These are phyloP conservation scores for Tamias sibiricus DNA, from an alignment of 2,113 vertebrate genomes.

Conservation along the genomic window DNA sequence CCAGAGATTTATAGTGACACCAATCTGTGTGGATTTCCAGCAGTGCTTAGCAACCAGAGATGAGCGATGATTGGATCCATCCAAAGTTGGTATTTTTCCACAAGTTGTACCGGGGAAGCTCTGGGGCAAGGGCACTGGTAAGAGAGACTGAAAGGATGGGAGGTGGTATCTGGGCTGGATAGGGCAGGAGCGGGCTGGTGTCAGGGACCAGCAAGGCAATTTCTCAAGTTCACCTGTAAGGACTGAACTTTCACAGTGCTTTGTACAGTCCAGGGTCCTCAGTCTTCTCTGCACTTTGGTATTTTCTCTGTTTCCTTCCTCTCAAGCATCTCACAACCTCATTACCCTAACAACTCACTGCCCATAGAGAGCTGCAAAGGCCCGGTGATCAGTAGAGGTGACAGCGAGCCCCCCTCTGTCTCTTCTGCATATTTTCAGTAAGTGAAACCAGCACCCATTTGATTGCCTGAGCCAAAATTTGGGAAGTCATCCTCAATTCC, in stretches of 20 bases:
- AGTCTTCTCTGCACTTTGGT: background rate
- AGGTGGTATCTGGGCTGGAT: background rate
- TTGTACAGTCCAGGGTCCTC: background rate
- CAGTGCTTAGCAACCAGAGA: constrained; percentile 74
- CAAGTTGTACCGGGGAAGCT: constrained; percentile 24
- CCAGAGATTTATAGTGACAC: constrained; percentile 49
- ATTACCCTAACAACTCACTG: background rate
- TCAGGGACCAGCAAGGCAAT: background rate
- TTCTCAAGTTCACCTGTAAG: background rate
- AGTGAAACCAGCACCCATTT: background rate
- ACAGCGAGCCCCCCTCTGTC: background rate
- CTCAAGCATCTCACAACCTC: background rate
- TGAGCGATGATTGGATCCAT: constrained; percentile 67
- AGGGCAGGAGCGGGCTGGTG: background rate
- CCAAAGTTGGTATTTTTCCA: constrained; percentile 66
- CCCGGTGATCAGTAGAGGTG: background rate
- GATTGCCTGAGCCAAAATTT: background rate
- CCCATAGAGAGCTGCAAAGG: background rate
- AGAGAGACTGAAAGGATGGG: background rate
- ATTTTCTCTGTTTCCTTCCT: constrained; percentile 5
- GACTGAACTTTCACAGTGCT: background rate
- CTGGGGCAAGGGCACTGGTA: background rate
- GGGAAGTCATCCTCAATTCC: background rate
- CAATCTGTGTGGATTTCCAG: constrained; percentile 49
- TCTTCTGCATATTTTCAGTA: background rate